Evolutionary conservation across 2,797 vertebrate genomes (phyloP), one percentile per base, ranked within the genome.

Genomic region (Amazona ochrocephala): DNA sequence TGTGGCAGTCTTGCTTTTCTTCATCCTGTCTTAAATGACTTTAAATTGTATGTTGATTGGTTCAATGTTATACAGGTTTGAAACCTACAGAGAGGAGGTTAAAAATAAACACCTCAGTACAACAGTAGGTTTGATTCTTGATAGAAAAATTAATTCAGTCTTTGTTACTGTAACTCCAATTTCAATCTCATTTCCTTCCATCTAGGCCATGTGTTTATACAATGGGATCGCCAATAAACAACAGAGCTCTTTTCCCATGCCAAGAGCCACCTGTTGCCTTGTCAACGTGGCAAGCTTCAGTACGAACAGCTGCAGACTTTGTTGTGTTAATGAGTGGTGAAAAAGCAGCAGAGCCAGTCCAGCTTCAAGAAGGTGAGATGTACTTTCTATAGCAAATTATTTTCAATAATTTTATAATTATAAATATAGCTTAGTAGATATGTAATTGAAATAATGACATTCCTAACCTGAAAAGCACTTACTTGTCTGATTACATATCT

Each of bases 181-280:
- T 27, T 68, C 44, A 83, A 45, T 94, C 34, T 97, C 89, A 94
- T 97, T 97, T 97, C 93, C 65, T 98, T 97, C 97, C 94, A 84
- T 97, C 94, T 97, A 99, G 99, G 97, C 98, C 98, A 65, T 99
- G 99, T 98, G 99, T 99, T 97, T 99, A 99, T 98, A 99, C 99
- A 6, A 97, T 98, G 82, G 99, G 99, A 93, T 99, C 99, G 23
- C 99, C 99, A 87, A 98, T 99, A 98, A 99, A 99, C 99, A 99
- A 99, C 98, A 98, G 99, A 97, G 99, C 99, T 78, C 99, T 99
- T 95, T 99, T 99, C 97, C 99, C 99, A 67, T 99, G 99, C 98
- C 99, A 99, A 97, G 99, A 99, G 90, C 99, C 99, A 88, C 99
- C 99, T 44, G 97, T 99, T 98, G 99, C 99, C 97, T 99, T 99